Percentiles rank a stretch among this genome's conserved stretches.
Evolutionary conservation across 2,113 vertebrate species (phyloP).

Genomic region (Myotis davidii): DNA sequence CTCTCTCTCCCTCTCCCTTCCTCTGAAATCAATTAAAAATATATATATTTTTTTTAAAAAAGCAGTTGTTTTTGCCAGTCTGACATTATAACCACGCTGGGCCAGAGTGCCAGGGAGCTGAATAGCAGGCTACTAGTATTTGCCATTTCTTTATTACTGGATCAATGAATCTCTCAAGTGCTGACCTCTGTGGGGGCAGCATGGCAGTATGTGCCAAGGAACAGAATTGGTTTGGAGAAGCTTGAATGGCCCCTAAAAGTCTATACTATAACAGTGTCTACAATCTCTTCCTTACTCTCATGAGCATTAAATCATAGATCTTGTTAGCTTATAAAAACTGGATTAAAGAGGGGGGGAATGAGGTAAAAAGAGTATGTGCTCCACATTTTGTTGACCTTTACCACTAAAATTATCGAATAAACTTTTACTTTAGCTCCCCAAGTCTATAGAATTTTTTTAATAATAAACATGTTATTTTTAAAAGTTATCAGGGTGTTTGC

Average conservation of each 20-base stretch:
- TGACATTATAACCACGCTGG: background rate
- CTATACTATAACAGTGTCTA: background rate
- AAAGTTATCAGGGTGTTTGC: background rate
- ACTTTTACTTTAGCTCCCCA: background rate
- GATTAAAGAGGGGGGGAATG: background rate
- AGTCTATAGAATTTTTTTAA: background rate
- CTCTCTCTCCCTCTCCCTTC: no score
- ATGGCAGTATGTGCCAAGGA: accelerated
- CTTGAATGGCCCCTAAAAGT: background rate
- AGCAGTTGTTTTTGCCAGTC: background rate
- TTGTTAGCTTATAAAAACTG: background rate
- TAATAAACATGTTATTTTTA: background rate
- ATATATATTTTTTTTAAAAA: background rate
- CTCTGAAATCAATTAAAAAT: no score
- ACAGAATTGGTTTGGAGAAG: background rate
- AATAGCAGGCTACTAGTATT: background rate
- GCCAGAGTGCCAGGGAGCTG: background rate
- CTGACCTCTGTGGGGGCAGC: background rate
- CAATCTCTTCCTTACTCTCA: background rate
- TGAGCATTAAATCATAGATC: background rate
- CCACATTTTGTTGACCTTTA: background rate
- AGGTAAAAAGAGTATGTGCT: background rate
- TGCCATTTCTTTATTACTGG: background rate
- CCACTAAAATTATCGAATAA: background rate
- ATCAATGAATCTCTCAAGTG: background rate